Percentiles rank a stretch among this genome's conserved stretches.
phyloP scores from a whole-genome alignment of 2,888 invertebrate species.

The Drosophila kambysellisi region DNA sequence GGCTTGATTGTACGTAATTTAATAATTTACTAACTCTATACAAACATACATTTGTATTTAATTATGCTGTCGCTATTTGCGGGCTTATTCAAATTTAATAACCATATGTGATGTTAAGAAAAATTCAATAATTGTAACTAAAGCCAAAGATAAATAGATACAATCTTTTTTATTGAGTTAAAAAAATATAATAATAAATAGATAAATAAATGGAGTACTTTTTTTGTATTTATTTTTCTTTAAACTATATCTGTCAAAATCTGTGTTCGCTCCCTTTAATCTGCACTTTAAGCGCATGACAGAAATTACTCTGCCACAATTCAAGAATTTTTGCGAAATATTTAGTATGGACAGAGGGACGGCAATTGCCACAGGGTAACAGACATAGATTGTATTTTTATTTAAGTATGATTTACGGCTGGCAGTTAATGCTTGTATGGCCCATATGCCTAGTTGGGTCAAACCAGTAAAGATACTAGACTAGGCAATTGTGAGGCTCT shows the following conservation, averaged over 20 bases:
- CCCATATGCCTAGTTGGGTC: conserved; percentile 33
- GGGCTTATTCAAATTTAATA: not conserved
- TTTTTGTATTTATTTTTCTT: too few species aligned
- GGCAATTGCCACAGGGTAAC: conserved; percentile 1
- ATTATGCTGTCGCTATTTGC: not conserved
- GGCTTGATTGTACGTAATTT: conserved; percentile 8
- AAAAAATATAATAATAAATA: too few species aligned
- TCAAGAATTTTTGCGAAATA: conserved; percentile 16
- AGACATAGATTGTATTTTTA: conserved; percentile 55
- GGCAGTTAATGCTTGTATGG: conserved; percentile 59
- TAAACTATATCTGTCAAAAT: not conserved
- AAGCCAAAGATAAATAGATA: too few species aligned
- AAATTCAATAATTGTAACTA: too few species aligned
- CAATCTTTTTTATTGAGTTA: too few species aligned
- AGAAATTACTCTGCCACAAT: not conserved
- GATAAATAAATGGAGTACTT: too few species aligned
- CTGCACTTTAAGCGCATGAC: not conserved
- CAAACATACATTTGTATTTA: too few species aligned
- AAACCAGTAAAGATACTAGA: conserved; percentile 14
- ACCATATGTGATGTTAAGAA: too few species aligned
- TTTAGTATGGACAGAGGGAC: conserved; percentile 20
- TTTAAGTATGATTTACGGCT: conserved; percentile 74
- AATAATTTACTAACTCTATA: conserved; percentile 5
- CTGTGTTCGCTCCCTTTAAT: not conserved
- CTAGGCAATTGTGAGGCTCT: conserved; percentile 48